Evolutionary conservation across 2,888 invertebrate species (phyloP).

Genomic region (Aleiodes testaceus): DNA sequence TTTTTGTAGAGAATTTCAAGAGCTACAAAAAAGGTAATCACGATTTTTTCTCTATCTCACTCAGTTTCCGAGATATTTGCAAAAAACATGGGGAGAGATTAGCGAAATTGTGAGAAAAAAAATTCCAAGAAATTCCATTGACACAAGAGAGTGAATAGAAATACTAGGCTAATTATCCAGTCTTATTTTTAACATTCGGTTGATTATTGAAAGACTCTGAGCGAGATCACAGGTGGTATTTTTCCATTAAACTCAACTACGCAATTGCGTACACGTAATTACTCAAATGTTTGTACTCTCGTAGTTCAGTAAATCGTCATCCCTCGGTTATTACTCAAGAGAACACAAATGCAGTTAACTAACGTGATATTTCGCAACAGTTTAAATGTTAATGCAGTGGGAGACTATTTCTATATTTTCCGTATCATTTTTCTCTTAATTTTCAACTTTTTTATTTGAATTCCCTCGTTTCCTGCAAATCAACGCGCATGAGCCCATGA

Average conservation of each 20-base stretch:
- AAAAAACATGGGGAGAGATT: no score
- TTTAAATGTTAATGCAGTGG: constrained; percentile 21
- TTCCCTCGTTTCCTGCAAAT: neutral
- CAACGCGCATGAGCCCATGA: constrained; percentile 26
- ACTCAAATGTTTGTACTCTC: no score
- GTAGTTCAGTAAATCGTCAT: constrained; percentile 6
- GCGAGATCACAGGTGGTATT: constrained; percentile 17
- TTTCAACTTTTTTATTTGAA: constrained; percentile 5
- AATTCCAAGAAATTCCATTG: neutral
- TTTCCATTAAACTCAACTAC: constrained; percentile 14
- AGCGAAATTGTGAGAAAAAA: neutral
- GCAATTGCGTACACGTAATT: constrained; percentile 18
- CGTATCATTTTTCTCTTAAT: neutral
- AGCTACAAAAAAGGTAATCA: no score
- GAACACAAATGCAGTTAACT: neutral
- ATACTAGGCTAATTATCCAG: constrained; percentile 11
- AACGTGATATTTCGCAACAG: constrained; percentile 27
- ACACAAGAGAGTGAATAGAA: neutral
- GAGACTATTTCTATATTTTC: neutral
- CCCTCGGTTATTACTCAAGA: constrained; percentile 29
- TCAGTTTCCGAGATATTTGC: no score
- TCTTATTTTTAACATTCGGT: neutral
- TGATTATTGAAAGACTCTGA: neutral
- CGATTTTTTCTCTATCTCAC: no score
- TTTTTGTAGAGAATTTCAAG: no score